Evolutionary conservation across 2,113 vertebrate species (phyloP).

Genomic region (Mustela nigripes): DNA sequence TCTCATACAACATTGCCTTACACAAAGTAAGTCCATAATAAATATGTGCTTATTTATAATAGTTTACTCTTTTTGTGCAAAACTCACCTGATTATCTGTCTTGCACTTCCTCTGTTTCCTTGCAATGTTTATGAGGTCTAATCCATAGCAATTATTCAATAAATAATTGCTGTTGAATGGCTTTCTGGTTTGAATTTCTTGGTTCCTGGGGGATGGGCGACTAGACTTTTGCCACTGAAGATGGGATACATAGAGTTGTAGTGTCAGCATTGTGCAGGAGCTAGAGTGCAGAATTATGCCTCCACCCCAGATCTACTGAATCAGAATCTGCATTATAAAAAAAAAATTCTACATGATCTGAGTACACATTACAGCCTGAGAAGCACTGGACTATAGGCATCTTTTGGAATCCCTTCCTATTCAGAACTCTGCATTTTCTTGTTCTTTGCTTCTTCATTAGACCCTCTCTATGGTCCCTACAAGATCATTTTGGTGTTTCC

Average conservation of each 20-base stretch:
- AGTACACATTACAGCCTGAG: background rate
- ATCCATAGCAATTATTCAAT: background rate
- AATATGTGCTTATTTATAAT: background rate
- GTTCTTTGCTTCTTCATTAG: background rate
- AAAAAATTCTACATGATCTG: background rate
- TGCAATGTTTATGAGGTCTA: background rate
- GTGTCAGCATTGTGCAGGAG: background rate
- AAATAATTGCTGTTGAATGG: background rate
- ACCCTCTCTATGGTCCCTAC: background rate
- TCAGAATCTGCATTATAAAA: background rate
- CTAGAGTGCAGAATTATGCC: background rate
- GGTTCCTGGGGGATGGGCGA: background rate
- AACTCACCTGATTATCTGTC: background rate
- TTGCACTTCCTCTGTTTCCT: background rate
- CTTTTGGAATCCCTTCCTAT: background rate
- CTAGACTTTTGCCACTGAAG: background rate
- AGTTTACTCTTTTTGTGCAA: background rate
- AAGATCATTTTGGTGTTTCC: background rate
- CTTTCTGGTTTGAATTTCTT: slow-evolving; percentile 9
- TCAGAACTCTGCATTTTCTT: background rate
- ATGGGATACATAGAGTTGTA: background rate
- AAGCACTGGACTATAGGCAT: background rate
- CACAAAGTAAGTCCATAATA: background rate
- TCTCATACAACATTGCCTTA: background rate
- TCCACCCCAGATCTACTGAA: background rate